These are phyloP conservation scores for Acanthosepion pharaonis DNA, from an alignment of 2,888 invertebrate genomes.

Conservation along the genomic window DNA sequence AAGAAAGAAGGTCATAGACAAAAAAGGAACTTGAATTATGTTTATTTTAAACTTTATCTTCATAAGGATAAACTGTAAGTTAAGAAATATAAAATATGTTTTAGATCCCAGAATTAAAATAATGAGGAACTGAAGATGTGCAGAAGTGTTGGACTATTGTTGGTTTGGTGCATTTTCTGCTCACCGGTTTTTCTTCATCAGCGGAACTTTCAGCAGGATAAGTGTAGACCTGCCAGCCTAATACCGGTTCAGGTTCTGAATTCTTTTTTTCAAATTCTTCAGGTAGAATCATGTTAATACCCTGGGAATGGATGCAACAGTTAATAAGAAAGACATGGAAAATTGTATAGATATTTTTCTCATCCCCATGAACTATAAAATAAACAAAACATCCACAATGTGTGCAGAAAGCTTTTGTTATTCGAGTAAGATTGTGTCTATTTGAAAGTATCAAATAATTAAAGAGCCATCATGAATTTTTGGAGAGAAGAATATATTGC, in stretches of 20 bases:
- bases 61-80: background rate
- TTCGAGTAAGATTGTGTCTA: background rate
- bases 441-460: background rate
- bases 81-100: background rate
- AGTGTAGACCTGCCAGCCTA: slow-evolving; percentile 45
- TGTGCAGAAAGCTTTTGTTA: background rate
- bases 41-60: background rate
- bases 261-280: slow-evolving; percentile 44
- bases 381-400: background rate
- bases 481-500: too few species aligned
- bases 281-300: slow-evolving; percentile 43
- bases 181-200: slow-evolving; percentile 46
- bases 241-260: background rate
- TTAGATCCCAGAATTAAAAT: background rate
- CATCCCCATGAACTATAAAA: background rate
- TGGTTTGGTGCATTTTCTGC: background rate
- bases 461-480: background rate
- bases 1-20: background rate
- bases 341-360: background rate
- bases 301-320: slow-evolving; percentile 35
- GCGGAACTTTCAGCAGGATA: slow-evolving; percentile 45
- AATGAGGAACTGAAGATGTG: background rate
- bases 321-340: background rate
- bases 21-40: background rate
- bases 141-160: background rate